These are phyloP conservation scores for Eucera pruinosa DNA, from an alignment of 2,888 invertebrate species.

Conservation along the genomic window DNA sequence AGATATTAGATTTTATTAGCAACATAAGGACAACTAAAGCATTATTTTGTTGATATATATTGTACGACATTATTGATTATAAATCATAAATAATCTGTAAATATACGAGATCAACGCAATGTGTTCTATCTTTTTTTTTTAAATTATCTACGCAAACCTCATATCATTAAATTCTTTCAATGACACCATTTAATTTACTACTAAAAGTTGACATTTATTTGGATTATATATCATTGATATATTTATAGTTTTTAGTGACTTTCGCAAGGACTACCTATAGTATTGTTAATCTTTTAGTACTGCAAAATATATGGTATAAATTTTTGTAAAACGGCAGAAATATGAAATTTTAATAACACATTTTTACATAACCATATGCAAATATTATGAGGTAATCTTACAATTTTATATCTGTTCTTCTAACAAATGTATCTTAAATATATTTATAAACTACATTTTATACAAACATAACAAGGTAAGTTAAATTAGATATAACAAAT, in stretches of 20 bases:
- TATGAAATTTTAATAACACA: too few relatives aligned
- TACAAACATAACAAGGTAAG: not conserved
- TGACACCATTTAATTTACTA: not conserved
- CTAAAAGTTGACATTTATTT: not conserved
- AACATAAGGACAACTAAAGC: conserved; percentile 72
- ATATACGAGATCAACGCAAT: conserved; percentile 75
- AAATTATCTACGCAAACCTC: conserved; percentile 8
- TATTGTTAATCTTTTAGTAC: not conserved
- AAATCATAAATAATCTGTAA: conserved; percentile 77
- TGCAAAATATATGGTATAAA: not conserved
- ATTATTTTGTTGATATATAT: conserved; percentile 78
- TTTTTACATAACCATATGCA: not conserved
- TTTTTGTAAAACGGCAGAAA: not conserved
- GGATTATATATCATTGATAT: not conserved
- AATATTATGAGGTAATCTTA: not conserved
- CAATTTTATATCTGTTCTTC: not conserved
- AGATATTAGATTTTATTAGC: conserved; percentile 78
- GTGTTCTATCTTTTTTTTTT: conserved; percentile 22
- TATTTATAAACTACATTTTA: not conserved
- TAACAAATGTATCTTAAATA: not conserved
- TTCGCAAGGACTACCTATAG: not conserved
- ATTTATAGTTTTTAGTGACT: not conserved
- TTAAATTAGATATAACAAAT: not conserved
- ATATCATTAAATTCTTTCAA: not conserved
- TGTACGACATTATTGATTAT: conserved; percentile 74